Evolutionary conservation across 2,113 vertebrate genomes (phyloP).

Genomic region (Mus pahari): DNA sequence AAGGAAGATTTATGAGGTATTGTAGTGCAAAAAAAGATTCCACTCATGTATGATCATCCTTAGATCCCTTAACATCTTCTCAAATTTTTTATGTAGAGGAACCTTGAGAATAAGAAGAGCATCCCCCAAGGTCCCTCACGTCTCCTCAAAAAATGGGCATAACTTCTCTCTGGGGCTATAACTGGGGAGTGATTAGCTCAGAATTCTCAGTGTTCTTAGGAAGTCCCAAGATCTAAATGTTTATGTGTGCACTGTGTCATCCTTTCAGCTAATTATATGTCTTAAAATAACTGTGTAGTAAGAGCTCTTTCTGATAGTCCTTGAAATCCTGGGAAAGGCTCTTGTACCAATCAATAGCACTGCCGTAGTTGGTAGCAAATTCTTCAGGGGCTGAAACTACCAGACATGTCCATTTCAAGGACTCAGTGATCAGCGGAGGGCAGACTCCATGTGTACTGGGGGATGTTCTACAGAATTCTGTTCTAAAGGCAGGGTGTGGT

Average conservation of each 20-base stretch:
- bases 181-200: not conserved
- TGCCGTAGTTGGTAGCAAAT: no score
- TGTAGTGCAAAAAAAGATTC: not conserved
- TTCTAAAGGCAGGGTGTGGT: not conserved
- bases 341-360: fast-evolving
- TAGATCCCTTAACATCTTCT: not conserved
- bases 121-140: fast-evolving
- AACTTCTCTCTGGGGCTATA: fast-evolving
- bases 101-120: not conserved
- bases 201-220: not conserved
- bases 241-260: fast-evolving
- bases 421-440: not conserved
- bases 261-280: not conserved
- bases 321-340: not conserved
- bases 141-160: fast-evolving
- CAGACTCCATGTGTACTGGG: no score
- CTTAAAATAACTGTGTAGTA: not conserved
- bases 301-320: not conserved
- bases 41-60: no score
- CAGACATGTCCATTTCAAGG: fast-evolving
- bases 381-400: fast-evolving
- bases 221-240: not conserved
- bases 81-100: not conserved
- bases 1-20: no score
- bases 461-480: no score